Evolutionary conservation across 2,113 vertebrate genomes (phyloP).

Genomic region (Chlamydotis undulata): DNA sequence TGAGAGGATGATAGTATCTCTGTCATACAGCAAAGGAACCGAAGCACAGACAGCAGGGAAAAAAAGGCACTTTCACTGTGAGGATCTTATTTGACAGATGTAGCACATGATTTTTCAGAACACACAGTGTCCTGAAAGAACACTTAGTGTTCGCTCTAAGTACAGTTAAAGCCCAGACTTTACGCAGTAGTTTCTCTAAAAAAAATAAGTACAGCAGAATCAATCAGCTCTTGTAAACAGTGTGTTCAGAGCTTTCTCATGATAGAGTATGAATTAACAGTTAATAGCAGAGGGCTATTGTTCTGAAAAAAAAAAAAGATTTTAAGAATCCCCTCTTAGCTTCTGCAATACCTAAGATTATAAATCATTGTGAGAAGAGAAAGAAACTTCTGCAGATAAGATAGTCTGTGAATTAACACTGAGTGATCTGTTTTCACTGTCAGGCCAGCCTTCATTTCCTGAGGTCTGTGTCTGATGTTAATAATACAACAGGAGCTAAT

Average conservation of each 20-base stretch:
- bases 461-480: neutral
- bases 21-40: neutral
- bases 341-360: neutral
- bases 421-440: neutral
- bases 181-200: neutral
- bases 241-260: neutral
- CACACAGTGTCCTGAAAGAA: neutral
- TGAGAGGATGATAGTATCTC: neutral
- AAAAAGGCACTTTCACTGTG: neutral
- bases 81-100: neutral
- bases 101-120: neutral
- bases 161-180: neutral
- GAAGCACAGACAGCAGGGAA: neutral
- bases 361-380: neutral
- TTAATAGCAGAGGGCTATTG: neutral
- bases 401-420: neutral
- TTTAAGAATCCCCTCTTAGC: neutral
- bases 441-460: neutral
- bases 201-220: neutral
- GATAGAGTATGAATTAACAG: neutral
- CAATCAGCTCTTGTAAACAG: neutral
- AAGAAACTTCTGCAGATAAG: neutral
- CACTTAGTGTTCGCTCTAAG: too few species aligned
- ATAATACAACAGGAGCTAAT: neutral
- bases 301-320: neutral